phyloP scores from a whole-genome alignment of 1,140 invertebrate species.

The Pachyrhynchus sulphureomaculatus region DNA sequence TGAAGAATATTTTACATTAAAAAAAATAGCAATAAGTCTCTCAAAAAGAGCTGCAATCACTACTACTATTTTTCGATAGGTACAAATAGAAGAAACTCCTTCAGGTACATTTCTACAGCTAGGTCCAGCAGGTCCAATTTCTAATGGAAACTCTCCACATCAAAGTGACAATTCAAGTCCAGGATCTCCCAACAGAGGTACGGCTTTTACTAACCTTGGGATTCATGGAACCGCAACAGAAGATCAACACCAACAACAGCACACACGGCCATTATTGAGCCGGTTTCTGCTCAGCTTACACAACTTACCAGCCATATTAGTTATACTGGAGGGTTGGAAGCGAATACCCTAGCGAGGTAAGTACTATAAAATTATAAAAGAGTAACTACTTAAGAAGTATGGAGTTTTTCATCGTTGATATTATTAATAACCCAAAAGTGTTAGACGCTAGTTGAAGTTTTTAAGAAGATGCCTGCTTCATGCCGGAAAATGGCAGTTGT shows the following conservation, averaged over 20 bases:
- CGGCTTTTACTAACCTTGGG: slow-evolving; percentile 22
- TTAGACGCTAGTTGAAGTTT: no score
- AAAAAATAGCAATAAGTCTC: no score
- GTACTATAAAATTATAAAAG: background rate
- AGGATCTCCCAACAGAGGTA: slow-evolving; percentile 37
- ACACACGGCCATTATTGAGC: slow-evolving; percentile 32
- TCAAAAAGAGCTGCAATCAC: no score
- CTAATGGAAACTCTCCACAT: slow-evolving; percentile 41
- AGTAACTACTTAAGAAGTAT: no score
- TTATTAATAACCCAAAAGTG: no score
- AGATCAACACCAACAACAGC: background rate
- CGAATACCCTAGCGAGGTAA: slow-evolving; percentile 12
- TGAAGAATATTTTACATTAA: no score
- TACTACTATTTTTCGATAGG: no score
- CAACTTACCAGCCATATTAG: slow-evolving; percentile 49
- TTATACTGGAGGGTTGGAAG: slow-evolving; percentile 41
- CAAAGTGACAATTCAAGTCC: slow-evolving; percentile 42
- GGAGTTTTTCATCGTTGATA: no score
- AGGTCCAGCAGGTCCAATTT: slow-evolving; percentile 29
- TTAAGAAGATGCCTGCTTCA: no score
- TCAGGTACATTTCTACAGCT: slow-evolving; percentile 42
- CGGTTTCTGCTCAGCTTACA: slow-evolving; percentile 40
- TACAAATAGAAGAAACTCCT: slow-evolving; percentile 37
- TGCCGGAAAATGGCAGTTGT: no score
- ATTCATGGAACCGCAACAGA: background rate